phyloP scores from a whole-genome alignment of 1,140 invertebrate genomes.

The Nasonia vitripennis region DNA sequence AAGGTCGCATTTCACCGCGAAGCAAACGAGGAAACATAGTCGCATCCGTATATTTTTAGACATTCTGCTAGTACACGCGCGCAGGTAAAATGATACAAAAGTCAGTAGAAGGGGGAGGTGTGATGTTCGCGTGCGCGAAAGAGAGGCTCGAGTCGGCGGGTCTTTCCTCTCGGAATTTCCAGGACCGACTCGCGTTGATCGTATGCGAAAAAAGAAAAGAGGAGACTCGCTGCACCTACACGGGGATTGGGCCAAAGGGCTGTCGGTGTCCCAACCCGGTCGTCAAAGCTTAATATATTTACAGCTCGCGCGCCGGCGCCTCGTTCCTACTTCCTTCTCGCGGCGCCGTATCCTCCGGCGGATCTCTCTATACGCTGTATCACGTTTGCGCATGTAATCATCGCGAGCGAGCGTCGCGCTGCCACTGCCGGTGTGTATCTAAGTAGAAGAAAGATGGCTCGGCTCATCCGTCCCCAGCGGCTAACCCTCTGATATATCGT shows the following conservation, averaged over 20 bases:
- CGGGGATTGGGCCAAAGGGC: slow-evolving; percentile 56
- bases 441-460: slow-evolving; percentile 74
- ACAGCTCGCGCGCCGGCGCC: slow-evolving; percentile 63
- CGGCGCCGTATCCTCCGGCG: slow-evolving; percentile 61
- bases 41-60: not conserved
- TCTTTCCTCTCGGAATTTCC: not conserved
- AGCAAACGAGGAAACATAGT: not conserved
- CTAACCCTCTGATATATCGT: slow-evolving; percentile 76
- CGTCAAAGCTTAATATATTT: slow-evolving; percentile 76
- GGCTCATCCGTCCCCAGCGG: slow-evolving; percentile 73
- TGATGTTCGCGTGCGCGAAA: too few species aligned
- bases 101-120: not conserved
- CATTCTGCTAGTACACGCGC: not conserved
- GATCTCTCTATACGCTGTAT: slow-evolving; percentile 68
- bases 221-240: not conserved
- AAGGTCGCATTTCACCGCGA: not conserved
- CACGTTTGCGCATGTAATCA: slow-evolving; percentile 73
- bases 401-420: slow-evolving; percentile 54
- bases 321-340: slow-evolving; percentile 49
- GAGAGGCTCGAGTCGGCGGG: too few species aligned
- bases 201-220: not conserved
- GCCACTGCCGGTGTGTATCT: slow-evolving; percentile 56
- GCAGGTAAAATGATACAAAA: slow-evolving; percentile 1
- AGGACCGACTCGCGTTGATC: not conserved
- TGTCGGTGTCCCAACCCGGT: slow-evolving; percentile 67